A percentile compares a stretch with the other conserved stretches of the same genome.
Evolutionary conservation across 2,888 invertebrate genomes (phyloP).

Genomic region (Drosophila kuntzei): DNA sequence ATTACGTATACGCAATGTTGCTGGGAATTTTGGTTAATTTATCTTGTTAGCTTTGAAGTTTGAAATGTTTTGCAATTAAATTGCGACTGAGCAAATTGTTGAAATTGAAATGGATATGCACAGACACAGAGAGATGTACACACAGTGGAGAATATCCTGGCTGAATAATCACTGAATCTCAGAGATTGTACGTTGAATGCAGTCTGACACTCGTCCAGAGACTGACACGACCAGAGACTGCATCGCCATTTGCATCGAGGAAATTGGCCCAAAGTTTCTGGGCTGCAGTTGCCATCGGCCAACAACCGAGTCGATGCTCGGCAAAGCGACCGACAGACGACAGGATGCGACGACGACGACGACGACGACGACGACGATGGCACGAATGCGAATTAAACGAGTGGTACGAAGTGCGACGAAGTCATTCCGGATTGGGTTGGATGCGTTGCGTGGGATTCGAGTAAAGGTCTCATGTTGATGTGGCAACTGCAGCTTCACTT

Average conservation of each 20-base stretch:
- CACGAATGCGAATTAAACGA: background rate
- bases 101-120: slow-evolving; percentile 16
- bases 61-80: slow-evolving; percentile 7
- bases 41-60: slow-evolving; percentile 10
- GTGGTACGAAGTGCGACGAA: slow-evolving; percentile 19
- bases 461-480: slow-evolving; percentile 11
- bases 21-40: background rate
- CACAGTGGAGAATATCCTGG: background rate
- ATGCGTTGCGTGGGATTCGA: slow-evolving; percentile 55
- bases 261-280: slow-evolving; percentile 26
- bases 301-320: slow-evolving; percentile 35
- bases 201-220: slow-evolving; percentile 72
- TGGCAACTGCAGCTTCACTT: slow-evolving; percentile 16
- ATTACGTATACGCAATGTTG: slow-evolving; percentile 45
- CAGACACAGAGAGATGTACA: slow-evolving; percentile 4
- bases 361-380: no score
- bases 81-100: slow-evolving; percentile 11
- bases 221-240: slow-evolving; percentile 63
- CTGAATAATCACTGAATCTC: slow-evolving; percentile 5
- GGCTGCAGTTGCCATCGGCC: slow-evolving; percentile 33
- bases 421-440: slow-evolving; percentile 20
- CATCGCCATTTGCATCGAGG: slow-evolving; percentile 65
- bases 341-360: slow-evolving; percentile 21
- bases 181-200: slow-evolving; percentile 72
- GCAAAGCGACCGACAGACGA: slow-evolving; percentile 31